These are phyloP conservation scores for Pangasianodon hypophthalmus DNA, from an alignment of 2,113 vertebrate species.

Conservation along the genomic window DNA sequence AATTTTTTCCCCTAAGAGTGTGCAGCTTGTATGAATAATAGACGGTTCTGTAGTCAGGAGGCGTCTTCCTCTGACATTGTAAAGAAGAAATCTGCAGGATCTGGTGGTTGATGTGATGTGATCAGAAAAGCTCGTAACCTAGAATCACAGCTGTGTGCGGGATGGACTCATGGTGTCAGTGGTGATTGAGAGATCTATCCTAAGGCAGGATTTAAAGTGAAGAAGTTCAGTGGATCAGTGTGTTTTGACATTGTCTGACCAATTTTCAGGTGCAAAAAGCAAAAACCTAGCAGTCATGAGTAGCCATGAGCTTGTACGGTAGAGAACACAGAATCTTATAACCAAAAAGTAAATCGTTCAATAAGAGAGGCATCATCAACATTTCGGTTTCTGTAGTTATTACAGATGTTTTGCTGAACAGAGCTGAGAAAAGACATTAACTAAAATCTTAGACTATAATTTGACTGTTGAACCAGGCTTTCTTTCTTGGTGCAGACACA, in stretches of 20 bases:
- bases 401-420: background rate
- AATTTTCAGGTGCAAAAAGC: background rate
- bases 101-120: background rate
- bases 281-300: background rate
- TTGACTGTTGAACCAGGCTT: background rate
- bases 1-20: background rate
- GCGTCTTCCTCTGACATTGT: background rate
- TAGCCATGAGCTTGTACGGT: background rate
- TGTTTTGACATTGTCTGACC: background rate
- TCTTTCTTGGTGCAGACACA: background rate
- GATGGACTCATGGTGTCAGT: background rate
- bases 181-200: background rate
- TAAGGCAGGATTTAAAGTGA: background rate
- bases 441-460: background rate
- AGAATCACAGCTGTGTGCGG: background rate
- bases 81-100: background rate
- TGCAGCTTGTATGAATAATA: background rate
- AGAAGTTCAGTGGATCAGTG: background rate
- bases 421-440: background rate
- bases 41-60: background rate
- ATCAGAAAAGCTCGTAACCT: background rate
- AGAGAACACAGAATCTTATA: background rate
- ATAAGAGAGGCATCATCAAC: background rate
- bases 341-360: background rate
- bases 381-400: background rate